Conservation (phyloP, 2,113 vertebrate species). For the Spheniscus mendiculus region DNA sequence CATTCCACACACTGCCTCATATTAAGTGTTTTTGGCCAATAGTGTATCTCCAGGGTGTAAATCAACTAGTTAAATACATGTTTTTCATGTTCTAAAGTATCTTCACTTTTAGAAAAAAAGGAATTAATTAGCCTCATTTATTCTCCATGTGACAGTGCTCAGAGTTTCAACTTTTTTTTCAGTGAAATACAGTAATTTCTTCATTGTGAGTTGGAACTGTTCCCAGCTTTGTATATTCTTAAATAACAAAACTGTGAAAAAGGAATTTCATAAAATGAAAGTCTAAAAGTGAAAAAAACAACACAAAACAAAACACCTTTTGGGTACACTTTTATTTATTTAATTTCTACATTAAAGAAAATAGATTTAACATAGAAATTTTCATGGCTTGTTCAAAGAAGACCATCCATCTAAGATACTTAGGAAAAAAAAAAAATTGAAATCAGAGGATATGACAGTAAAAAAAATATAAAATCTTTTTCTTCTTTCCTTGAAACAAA, state of each 20-base stretch:
- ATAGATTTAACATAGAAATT: not conserved
- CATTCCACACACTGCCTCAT: not conserved
- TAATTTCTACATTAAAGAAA: not conserved
- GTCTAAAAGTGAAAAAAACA: not conserved
- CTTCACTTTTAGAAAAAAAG: slow-evolving; percentile 35
- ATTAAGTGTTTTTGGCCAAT: not conserved
- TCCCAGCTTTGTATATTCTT: slow-evolving; percentile 29
- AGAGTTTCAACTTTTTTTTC: not conserved
- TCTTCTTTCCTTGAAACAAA: not conserved
- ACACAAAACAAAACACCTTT: not conserved
- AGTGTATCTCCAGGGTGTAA: not conserved
- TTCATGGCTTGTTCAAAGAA: not conserved
- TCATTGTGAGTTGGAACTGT: slow-evolving; percentile 3
- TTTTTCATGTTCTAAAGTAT: slow-evolving; percentile 33
- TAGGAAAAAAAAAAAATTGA: accelerated
- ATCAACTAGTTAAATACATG: slow-evolving; percentile 9
- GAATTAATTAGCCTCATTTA: slow-evolving; percentile 23
- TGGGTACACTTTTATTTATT: not conserved
- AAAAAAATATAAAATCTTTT: not conserved
- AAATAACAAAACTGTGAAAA: slow-evolving; percentile 27
- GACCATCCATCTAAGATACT: not conserved
- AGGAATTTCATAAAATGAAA: not conserved
- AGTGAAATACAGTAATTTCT: not conserved
- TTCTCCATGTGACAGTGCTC: not conserved
- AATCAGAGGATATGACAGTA: not conserved